phyloP scores from a whole-genome alignment of 2,113 vertebrate species.

The Microtus montanus region DNA sequence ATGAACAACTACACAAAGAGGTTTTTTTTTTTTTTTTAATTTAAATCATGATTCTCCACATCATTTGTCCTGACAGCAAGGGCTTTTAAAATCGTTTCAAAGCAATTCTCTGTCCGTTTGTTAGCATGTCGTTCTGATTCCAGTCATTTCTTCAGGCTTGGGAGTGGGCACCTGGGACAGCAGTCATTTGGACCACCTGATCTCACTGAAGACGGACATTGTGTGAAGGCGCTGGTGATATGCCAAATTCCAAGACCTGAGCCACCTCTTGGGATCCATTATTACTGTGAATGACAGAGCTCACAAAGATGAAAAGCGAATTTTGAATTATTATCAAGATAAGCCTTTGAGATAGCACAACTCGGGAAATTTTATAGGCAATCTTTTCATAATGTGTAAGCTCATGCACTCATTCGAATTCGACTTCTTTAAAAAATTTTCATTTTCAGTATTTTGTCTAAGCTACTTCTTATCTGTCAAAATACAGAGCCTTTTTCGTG shows the following conservation, averaged over 20 bases:
- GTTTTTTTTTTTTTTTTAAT: not conserved
- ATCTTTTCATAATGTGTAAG: not conserved
- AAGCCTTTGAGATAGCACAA: not conserved
- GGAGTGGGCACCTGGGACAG: not conserved
- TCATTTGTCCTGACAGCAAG: not conserved
- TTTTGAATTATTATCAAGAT: constrained; percentile 6
- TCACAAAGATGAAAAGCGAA: constrained; percentile 30
- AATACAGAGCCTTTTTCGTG: constrained; percentile 20
- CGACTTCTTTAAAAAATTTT: constrained; percentile 36
- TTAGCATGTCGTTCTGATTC: constrained; percentile 15
- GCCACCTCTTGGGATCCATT: not conserved
- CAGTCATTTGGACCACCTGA: not conserved
- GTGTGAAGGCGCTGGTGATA: not conserved
- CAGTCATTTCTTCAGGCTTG: not conserved
- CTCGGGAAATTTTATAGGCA: not conserved
- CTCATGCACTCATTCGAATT: constrained; percentile 1
- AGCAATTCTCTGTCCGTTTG: not conserved
- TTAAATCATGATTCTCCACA: not conserved
- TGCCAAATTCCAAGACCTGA: not conserved
- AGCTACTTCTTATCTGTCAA: constrained; percentile 20
- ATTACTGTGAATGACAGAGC: not conserved
- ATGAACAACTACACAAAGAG: not conserved
- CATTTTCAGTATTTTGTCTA: constrained; percentile 28
- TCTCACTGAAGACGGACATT: not conserved
- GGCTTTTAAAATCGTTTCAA: not conserved